Base-by-base conservation (phyloP, 2,888 invertebrate species). In the Drosophila paranaensis region DNA sequence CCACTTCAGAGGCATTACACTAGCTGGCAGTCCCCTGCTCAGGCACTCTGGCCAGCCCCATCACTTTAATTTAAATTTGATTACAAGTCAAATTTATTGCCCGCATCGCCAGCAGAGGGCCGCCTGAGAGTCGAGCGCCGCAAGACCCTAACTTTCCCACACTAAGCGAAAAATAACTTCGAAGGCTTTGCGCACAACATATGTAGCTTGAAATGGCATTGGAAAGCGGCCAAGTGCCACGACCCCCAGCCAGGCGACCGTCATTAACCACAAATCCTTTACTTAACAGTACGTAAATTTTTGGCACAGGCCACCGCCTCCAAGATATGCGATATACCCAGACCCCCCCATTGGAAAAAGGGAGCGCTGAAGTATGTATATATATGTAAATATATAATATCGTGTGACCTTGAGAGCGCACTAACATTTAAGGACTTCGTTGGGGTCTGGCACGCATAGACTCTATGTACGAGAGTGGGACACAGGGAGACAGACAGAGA, bases 231-330 rank as follows among this genome's bases (percentile, higher is more conserved):
- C 77, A 77, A 66, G 53, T n/a, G 39, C 64, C 60, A n/a, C 48
- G 53, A 60, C 60, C 62, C 50, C 48, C 48, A 37, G 39, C 48
- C 54, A 56, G 27, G 81, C 83, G 81, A 84, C 84, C 84, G 90
- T 89, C 84, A 89, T 85, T 85, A 85, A 89, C 88, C 84, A 85
- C 84, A 89, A 85, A 85, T 89, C 84, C 84, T 89, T 85, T 89
- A 89, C 84, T 85, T 85, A 85, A 89, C 84, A 89, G 84, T 89
- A 85, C 88, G 84, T 85, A 85, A 89, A 89, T 85, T 85, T 89
- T 77, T 88, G 80, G 84, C 82, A 61, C 64, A 64, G 73, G 75
- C 77, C 71, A 65, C 53, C 74, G 77, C 81, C 77, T 75, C 56
- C 56, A 74, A 88, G 89, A 84, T 89, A 84, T 87, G 82, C 80